Percentiles rank a stretch among this genome's conserved stretches.
Evolutionary conservation across 2,113 vertebrate genomes (phyloP).

Genomic region (Solenodon paradoxus): DNA sequence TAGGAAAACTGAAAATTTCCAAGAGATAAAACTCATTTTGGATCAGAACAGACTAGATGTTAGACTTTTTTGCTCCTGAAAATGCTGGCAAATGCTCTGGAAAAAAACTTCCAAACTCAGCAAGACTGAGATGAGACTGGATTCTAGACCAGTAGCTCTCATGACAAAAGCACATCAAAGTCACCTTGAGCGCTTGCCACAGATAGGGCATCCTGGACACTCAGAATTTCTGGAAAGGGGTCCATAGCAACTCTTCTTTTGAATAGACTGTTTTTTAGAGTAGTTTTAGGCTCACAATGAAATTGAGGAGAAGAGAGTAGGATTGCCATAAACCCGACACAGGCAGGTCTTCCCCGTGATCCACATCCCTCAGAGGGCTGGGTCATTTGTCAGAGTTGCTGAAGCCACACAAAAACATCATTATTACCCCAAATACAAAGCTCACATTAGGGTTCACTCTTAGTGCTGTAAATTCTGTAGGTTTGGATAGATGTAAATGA

Average conservation of each 20-base stretch:
- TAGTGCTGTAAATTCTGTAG: background rate
- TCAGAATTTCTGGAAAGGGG: background rate
- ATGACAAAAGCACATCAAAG: background rate
- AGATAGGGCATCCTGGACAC: background rate
- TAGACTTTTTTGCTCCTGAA: background rate
- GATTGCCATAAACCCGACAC: background rate
- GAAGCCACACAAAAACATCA: background rate
- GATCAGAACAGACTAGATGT: background rate
- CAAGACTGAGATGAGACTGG: background rate
- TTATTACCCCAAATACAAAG: background rate
- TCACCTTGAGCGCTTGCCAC: background rate
- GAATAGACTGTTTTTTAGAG: background rate
- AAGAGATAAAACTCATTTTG: background rate
- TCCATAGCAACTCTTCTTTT: background rate
- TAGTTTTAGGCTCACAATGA: background rate
- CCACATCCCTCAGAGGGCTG: background rate
- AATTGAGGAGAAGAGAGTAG: background rate
- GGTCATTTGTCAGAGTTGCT: background rate
- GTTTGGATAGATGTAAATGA: background rate
- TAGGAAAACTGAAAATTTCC: background rate
- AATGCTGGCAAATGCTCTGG: background rate
- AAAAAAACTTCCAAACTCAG: too few species aligned
- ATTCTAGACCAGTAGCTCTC: background rate
- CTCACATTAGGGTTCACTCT: background rate
- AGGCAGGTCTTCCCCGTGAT: rapidly evolving